phyloP scores from a whole-genome alignment of 1,140 invertebrate species.

The Drosophila ironensis region DNA sequence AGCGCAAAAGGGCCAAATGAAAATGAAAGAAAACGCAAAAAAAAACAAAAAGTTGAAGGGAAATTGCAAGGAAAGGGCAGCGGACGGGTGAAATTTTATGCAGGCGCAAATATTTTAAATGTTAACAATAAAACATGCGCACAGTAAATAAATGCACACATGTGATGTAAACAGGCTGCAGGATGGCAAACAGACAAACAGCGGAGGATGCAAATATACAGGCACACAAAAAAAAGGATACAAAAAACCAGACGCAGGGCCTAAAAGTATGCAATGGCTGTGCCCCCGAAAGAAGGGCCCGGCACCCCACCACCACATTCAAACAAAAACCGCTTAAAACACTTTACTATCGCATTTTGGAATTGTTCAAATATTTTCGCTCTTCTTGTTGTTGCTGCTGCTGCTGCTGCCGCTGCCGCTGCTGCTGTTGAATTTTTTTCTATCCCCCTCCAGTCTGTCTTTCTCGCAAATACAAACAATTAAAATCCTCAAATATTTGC shows the following conservation, averaged over 20 bases:
- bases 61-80: neutral
- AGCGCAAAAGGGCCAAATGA: slow-evolving; percentile 3
- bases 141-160: slow-evolving; percentile 66
- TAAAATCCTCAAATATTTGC: slow-evolving; percentile 77
- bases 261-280: slow-evolving; percentile 66
- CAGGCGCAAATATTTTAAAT: slow-evolving; percentile 75
- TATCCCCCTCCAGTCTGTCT: slow-evolving; percentile 1
- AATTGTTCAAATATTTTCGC: slow-evolving; percentile 79
- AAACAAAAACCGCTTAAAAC: slow-evolving; percentile 80
- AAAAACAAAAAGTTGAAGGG: neutral
- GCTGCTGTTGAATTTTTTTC: slow-evolving; percentile 35
- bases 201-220: slow-evolving; percentile 4
- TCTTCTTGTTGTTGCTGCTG: slow-evolving; percentile 4
- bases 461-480: slow-evolving; percentile 63
- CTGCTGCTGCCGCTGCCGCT: slow-evolving; percentile 14
- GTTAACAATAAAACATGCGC: slow-evolving; percentile 73
- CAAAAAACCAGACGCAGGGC: too few relatives aligned
- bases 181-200: slow-evolving; percentile 31
- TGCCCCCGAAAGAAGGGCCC: slow-evolving; percentile 13
- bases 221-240: slow-evolving; percentile 8
- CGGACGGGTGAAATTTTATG: slow-evolving; percentile 51
- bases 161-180: slow-evolving; percentile 27
- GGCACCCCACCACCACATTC: slow-evolving; percentile 33
- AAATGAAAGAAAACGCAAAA: slow-evolving; percentile 6
- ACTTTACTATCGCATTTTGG: slow-evolving; percentile 80